phyloP scores from a whole-genome alignment of 2,888 invertebrate species.

The Dicyrtoma fusca region DNA sequence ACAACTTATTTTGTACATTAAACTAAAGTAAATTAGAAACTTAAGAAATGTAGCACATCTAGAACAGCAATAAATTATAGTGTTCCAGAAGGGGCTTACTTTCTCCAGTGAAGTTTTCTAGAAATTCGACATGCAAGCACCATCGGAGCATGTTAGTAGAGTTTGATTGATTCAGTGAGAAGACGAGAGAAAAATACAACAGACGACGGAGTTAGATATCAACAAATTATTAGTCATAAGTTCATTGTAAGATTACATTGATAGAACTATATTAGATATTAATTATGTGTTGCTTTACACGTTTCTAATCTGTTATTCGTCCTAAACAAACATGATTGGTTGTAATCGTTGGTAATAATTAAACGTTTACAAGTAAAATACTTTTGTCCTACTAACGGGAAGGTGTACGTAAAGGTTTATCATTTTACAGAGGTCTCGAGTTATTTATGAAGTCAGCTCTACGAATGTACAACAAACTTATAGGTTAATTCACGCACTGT shows the following conservation, averaged over 20 bases:
- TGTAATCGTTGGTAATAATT: too few relatives aligned
- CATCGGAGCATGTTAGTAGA: conserved; percentile 48
- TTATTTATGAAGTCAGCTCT: too few relatives aligned
- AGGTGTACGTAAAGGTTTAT: too few relatives aligned
- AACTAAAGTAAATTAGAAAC: conserved; percentile 1
- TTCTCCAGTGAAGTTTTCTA: conserved; percentile 95
- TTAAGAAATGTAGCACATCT: conserved; percentile 24
- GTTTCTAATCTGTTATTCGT: too few relatives aligned
- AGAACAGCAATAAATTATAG: conserved; percentile 35
- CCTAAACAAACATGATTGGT: too few relatives aligned
- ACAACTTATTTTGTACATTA: too few relatives aligned
- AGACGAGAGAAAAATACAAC: conserved; percentile 46
- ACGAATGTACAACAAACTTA: too few relatives aligned
- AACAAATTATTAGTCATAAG: conserved; percentile 28
- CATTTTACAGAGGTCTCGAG: too few relatives aligned
- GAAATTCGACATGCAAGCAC: conserved; percentile 53
- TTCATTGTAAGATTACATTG: conserved; percentile 1
- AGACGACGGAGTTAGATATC: conserved; percentile 22
- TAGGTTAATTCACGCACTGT: too few relatives aligned
- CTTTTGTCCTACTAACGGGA: too few relatives aligned
- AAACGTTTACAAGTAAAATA: too few relatives aligned
- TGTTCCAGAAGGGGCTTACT: conserved; percentile 69
- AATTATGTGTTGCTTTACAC: not conserved
- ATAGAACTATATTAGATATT: not conserved
- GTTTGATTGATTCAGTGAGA: conserved; percentile 30